Percentiles rank a stretch among this genome's conserved stretches.
Evolutionary conservation across 2,113 vertebrate species (phyloP).

Genomic region (Larimichthys crocea): DNA sequence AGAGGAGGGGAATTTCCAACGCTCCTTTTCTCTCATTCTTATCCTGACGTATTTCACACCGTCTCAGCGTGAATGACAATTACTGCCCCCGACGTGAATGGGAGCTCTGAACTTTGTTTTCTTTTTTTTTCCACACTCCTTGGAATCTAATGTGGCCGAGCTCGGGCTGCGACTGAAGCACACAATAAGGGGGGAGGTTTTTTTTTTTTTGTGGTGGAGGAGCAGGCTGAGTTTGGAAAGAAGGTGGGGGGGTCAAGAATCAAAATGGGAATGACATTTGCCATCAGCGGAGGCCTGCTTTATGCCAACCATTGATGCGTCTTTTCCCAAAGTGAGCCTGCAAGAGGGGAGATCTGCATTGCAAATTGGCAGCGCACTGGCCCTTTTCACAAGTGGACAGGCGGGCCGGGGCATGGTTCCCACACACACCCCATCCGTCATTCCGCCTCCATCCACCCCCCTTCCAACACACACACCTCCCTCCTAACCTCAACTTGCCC

Average conservation of each 20-base stretch:
- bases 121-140: conserved; percentile 37
- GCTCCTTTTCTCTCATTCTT: conserved; percentile 70
- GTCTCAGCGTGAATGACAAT: conserved; percentile 71
- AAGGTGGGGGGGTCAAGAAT: conserved; percentile 74
- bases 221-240: conserved; percentile 17
- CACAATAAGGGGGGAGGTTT: conserved; percentile 53
- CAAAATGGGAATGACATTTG: conserved; percentile 84
- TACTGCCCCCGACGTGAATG: conserved; percentile 63
- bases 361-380: conserved; percentile 75
- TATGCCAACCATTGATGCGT: conserved; percentile 70
- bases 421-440: conserved; percentile 77
- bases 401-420: conserved; percentile 75
- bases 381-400: conserved; percentile 72
- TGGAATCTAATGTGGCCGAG: conserved; percentile 56
- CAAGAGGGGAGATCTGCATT: conserved; percentile 73
- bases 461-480: conserved; percentile 17
- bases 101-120: conserved; percentile 67
- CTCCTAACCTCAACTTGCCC: conserved; percentile 47
- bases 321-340: conserved; percentile 63
- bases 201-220: conserved; percentile 1
- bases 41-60: conserved; percentile 71
- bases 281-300: conserved; percentile 72
- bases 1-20: conserved; percentile 61
- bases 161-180: conserved; percentile 21
- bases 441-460: not conserved